These are phyloP conservation scores for Ceryle rudis DNA, from an alignment of 2,797 vertebrate species.

Conservation along the genomic window DNA sequence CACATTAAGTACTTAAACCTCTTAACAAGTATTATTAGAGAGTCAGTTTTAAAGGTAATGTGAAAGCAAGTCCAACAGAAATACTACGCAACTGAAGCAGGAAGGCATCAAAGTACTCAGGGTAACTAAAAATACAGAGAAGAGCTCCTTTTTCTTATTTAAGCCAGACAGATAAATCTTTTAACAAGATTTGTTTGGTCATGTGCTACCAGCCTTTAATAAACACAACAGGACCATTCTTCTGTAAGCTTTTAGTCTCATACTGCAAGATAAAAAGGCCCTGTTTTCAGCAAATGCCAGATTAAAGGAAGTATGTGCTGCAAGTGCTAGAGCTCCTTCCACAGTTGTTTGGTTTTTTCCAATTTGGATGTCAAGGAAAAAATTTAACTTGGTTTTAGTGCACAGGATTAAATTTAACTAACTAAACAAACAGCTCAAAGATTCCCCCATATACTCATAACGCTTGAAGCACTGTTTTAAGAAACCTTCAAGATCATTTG, in stretches of 20 bases:
- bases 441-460: neutral
- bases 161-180: constrained; percentile 68
- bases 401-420: neutral
- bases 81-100: neutral
- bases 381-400: neutral
- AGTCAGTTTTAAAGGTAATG: constrained; percentile 64
- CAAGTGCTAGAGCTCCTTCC: constrained; percentile 17
- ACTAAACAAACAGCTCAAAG: neutral
- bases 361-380: constrained; percentile 16
- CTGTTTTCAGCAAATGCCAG: constrained; percentile 57
- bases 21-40: constrained; percentile 52
- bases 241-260: constrained; percentile 56
- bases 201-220: constrained; percentile 51
- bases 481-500: neutral
- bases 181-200: constrained; percentile 71
- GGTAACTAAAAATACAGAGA: constrained; percentile 27
- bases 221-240: constrained; percentile 68
- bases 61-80: constrained; percentile 51
- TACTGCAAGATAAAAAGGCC: constrained; percentile 64
- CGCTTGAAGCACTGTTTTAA: neutral
- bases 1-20: constrained; percentile 57
- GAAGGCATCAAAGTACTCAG: neutral
- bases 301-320: constrained; percentile 49
- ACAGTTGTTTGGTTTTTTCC: neutral
- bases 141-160: constrained; percentile 39